Evolutionary conservation across 1,140 invertebrate genomes (phyloP).

Genomic region (Zophobas morio): DNA sequence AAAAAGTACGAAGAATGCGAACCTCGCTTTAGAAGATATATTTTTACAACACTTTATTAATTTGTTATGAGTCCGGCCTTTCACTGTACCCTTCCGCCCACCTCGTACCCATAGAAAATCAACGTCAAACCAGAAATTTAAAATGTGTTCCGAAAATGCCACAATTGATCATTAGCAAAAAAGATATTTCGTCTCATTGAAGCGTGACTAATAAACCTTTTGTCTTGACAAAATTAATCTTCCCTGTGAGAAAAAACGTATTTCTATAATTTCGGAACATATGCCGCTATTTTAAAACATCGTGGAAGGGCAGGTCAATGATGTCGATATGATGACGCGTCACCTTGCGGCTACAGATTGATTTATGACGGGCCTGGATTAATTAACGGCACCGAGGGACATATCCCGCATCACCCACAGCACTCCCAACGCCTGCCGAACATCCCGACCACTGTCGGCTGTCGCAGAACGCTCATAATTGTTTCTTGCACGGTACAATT

Average conservation of each 20-base stretch:
- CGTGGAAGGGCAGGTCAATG: constrained; percentile 64
- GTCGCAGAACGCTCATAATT: constrained; percentile 61
- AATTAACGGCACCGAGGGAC: constrained; percentile 64
- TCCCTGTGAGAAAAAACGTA: constrained; percentile 49
- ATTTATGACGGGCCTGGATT: constrained; percentile 65
- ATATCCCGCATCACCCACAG: constrained; percentile 58
- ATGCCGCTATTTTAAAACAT: constrained; percentile 55
- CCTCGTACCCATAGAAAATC: too few relatives aligned
- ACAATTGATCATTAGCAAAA: background rate
- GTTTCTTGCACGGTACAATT: constrained; percentile 60
- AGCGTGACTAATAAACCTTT: constrained; percentile 50
- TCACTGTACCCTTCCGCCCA: background rate
- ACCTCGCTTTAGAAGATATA: too few relatives aligned
- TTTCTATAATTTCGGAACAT: constrained; percentile 54
- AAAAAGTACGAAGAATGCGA: too few relatives aligned
- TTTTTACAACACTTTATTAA: background rate
- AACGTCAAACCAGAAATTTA: background rate
- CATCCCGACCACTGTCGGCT: constrained; percentile 57
- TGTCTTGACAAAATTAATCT: constrained; percentile 46
- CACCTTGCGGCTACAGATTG: constrained; percentile 66
- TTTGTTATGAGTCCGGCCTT: background rate
- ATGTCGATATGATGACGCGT: constrained; percentile 67
- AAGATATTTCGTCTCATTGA: constrained; percentile 4
- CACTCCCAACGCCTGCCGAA: constrained; percentile 50
- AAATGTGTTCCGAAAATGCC: background rate